These are phyloP conservation scores for Heterotis niloticus DNA, from an alignment of 2,113 vertebrate genomes.

Conservation along the genomic window DNA sequence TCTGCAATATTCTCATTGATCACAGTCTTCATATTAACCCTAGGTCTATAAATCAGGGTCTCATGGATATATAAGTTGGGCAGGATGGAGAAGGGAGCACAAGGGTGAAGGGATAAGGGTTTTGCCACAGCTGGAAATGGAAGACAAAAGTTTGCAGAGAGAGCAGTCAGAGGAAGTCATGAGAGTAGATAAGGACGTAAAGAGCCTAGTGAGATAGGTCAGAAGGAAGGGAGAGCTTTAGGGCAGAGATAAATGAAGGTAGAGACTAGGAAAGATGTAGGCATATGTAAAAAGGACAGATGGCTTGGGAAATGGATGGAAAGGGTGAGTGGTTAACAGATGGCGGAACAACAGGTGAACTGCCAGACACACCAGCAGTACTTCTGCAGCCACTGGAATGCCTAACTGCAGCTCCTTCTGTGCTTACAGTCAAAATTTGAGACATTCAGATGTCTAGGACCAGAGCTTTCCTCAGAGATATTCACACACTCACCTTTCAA, in stretches of 20 bases:
- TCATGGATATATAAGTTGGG: not conserved
- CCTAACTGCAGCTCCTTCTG: not conserved
- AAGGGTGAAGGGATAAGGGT: not conserved
- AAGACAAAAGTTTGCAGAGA: not conserved
- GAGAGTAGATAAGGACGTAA: not conserved
- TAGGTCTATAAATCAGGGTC: not conserved
- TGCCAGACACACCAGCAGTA: not conserved
- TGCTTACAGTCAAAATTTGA: not conserved
- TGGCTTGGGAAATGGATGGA: not conserved
- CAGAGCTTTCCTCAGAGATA: not conserved
- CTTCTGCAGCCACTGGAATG: not conserved
- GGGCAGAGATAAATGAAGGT: conserved; percentile 2
- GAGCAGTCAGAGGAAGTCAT: not conserved
- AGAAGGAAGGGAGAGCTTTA: conserved; percentile 4
- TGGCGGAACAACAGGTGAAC: not conserved
- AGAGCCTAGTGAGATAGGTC: not conserved
- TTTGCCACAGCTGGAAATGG: not conserved
- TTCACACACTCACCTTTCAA: too few species aligned
- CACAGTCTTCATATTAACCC: not conserved
- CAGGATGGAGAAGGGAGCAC: not conserved
- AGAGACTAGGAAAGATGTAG: not conserved
- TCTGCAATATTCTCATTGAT: not conserved
- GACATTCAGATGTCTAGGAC: not conserved
- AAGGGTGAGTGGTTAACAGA: not conserved
- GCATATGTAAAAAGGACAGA: conserved; percentile 4